These are phyloP conservation scores for Mesocricetus auratus DNA, from an alignment of 2,113 vertebrate species.

Conservation along the genomic window DNA sequence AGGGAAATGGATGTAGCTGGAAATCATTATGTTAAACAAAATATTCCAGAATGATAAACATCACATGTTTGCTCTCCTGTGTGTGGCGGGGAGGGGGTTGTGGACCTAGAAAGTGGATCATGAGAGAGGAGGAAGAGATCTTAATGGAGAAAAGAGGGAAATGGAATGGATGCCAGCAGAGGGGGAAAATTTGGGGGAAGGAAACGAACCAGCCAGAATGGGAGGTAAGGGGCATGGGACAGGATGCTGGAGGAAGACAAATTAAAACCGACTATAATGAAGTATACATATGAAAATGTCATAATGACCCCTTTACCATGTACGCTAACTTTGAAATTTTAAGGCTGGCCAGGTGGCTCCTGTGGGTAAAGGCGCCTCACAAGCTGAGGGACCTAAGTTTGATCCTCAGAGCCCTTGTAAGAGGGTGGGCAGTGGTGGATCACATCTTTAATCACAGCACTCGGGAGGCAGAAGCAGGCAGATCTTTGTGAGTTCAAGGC, in stretches of 20 bases:
- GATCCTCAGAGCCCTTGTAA: background rate
- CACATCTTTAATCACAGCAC: no score
- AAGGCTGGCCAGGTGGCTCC: background rate
- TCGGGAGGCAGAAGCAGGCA: no score
- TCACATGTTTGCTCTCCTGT: background rate
- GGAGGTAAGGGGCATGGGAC: background rate
- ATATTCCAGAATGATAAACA: background rate
- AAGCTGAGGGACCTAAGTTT: background rate
- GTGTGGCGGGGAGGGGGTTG: background rate
- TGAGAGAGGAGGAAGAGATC: background rate
- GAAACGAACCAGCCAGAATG: background rate
- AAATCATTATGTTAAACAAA: background rate
- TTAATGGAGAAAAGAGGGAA: no score
- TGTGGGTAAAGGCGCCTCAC: no score
- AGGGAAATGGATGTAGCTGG: background rate
- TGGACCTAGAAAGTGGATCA: background rate
- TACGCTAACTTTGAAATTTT: background rate
- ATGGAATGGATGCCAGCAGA: no score
- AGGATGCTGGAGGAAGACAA: no score
- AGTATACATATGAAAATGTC: background rate
- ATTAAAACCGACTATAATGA: background rate
- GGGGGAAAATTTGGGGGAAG: background rate
- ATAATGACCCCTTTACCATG: background rate
- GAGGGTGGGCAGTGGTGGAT: background rate
- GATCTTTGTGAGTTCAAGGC: no score